These are phyloP conservation scores for Phenganax stokvisi DNA, from an alignment of 92 coral and sea anemone genomes.

Conservation along the genomic window DNA sequence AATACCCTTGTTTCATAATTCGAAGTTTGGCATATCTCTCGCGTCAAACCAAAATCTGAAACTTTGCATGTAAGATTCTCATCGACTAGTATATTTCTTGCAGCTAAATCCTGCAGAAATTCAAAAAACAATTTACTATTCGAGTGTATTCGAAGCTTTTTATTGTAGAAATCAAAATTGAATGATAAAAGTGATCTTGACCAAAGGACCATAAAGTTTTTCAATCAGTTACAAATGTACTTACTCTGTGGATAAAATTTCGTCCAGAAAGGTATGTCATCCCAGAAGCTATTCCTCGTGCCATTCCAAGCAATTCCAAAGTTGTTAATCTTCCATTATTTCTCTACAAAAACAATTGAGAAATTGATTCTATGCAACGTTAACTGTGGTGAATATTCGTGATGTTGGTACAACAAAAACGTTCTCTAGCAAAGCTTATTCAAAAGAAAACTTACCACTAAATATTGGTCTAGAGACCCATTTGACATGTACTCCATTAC, in stretches of 20 bases:
- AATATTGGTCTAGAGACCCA: conserved; percentile 77
- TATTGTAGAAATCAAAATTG: too few species aligned
- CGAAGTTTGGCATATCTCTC: conserved; percentile 34
- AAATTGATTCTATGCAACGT: neutral
- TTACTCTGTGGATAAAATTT: conserved; percentile 37
- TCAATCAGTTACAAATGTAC: neutral
- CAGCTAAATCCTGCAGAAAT: conserved; percentile 32
- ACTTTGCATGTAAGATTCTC: conserved; percentile 26
- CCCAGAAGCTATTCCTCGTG: conserved; percentile 38
- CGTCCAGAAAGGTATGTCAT: conserved; percentile 34
- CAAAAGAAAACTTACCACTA: conserved; percentile 52
- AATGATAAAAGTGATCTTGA: neutral
- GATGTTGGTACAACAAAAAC: neutral
- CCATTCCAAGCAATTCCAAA: conserved; percentile 35
- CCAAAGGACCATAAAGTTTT: neutral
- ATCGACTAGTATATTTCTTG: conserved; percentile 35
- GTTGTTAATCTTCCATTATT: conserved; percentile 33
- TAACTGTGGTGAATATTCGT: neutral
- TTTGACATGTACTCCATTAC: conserved; percentile 89
- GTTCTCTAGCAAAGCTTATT: neutral
- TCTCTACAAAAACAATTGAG: conserved; percentile 5
- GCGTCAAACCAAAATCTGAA: conserved; percentile 33
- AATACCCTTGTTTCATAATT: conserved; percentile 49
- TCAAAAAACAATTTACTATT: neutral
- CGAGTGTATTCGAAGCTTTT: neutral